These are phyloP conservation scores for Otus sunia DNA, from an alignment of 2,113 vertebrate genomes.

Conservation along the genomic window DNA sequence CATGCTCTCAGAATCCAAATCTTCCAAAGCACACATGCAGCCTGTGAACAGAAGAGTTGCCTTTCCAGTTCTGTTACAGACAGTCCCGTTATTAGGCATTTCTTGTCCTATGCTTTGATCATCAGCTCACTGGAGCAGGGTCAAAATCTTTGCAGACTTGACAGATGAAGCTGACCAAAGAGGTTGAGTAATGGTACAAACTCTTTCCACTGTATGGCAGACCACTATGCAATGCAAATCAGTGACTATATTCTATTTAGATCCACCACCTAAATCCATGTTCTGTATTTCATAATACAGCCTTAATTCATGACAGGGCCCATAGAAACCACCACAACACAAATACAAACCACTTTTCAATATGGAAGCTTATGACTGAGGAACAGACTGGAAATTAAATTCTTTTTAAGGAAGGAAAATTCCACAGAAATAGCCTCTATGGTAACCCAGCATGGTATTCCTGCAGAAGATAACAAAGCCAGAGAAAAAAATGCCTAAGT, in stretches of 20 bases:
- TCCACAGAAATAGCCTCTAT: not conserved
- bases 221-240: not conserved
- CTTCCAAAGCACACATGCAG: accelerated
- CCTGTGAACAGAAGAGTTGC: not conserved
- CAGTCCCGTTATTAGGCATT: not conserved
- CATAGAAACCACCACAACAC: not conserved
- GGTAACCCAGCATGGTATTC: not conserved
- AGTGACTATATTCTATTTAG: not conserved
- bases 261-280: not conserved
- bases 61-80: not conserved
- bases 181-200: not conserved
- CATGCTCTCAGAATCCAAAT: not conserved
- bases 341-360: not conserved
- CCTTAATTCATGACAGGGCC: not conserved
- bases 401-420: not conserved
- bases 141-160: not conserved
- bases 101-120: not conserved
- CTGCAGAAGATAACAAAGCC: not conserved
- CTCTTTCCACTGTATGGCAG: not conserved
- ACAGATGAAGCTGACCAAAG: not conserved
- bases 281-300: not conserved
- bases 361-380: not conserved
- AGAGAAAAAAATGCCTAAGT: not conserved
- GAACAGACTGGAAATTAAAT: not conserved
- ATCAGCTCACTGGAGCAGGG: not conserved